phyloP scores from a whole-genome alignment of 2,888 invertebrate genomes.

The Drosophila eohydei region DNA sequence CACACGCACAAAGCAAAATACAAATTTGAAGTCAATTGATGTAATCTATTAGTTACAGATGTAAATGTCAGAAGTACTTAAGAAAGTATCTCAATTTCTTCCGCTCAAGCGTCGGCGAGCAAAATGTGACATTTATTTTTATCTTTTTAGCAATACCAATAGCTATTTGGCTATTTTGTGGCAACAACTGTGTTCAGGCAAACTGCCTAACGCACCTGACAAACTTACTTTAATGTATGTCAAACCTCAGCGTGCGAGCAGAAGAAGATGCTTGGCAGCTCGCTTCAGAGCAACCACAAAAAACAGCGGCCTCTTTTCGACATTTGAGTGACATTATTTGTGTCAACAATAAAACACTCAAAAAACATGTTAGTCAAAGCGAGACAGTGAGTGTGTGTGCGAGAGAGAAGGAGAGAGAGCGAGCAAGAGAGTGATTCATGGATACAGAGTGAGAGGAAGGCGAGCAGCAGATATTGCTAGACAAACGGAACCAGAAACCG shows the following conservation, averaged over 20 bases:
- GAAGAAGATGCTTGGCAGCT: constrained; percentile 3
- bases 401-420: constrained; percentile 17
- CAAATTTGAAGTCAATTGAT: constrained; percentile 43
- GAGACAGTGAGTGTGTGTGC: constrained; percentile 5
- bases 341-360: constrained; percentile 79
- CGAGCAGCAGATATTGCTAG: constrained; percentile 23
- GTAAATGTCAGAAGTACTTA: constrained; percentile 54
- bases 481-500: constrained; percentile 27
- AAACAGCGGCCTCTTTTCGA: constrained; percentile 73
- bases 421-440: constrained; percentile 8
- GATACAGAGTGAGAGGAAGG: constrained; percentile 20
- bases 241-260: constrained; percentile 62
- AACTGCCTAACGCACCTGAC: constrained; percentile 64
- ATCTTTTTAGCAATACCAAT: constrained; percentile 42
- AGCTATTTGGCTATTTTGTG: constrained; percentile 50
- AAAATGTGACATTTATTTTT: constrained; percentile 40
- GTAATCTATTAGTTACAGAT: constrained; percentile 42
- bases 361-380: constrained; percentile 46
- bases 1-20: not conserved
- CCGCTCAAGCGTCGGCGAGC: constrained; percentile 9
- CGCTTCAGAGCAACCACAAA: constrained; percentile 17
- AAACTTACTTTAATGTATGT: constrained; percentile 75
- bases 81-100: constrained; percentile 49
- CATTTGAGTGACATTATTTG: constrained; percentile 80
- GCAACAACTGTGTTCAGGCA: constrained; percentile 46